A percentile compares a stretch with the other conserved stretches of the same genome.
Conservation (phyloP, 2,888 invertebrate species). For the Aphidoletes aphidimyza region DNA sequence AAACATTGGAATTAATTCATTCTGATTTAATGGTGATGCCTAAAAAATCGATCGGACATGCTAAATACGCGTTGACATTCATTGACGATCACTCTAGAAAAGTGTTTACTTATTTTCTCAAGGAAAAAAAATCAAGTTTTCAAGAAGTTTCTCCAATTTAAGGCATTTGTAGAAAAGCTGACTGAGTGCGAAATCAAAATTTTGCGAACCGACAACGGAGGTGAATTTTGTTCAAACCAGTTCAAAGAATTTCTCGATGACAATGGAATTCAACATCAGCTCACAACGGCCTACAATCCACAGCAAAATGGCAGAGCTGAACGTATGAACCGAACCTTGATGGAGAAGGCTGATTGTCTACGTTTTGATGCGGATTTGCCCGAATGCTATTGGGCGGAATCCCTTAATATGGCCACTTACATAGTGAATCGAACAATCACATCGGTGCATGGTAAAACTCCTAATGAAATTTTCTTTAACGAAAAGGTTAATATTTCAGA, state of each 20-base stretch:
- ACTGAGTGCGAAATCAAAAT: conserved; percentile 58
- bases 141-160: conserved; percentile 59
- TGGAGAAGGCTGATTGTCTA: conserved; percentile 60
- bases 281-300: conserved; percentile 61
- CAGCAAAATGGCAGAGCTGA: conserved; percentile 62
- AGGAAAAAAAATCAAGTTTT: background rate
- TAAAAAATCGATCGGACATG: background rate
- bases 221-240: conserved; percentile 58
- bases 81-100: background rate
- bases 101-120: background rate
- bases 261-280: conserved; percentile 61
- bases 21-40: background rate
- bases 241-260: conserved; percentile 58
- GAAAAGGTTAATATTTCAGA: conserved; percentile 61
- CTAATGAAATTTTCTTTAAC: conserved; percentile 63
- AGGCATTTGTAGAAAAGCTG: conserved; percentile 60
- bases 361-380: conserved; percentile 59
- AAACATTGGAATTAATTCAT: background rate
- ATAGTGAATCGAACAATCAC: conserved; percentile 56
- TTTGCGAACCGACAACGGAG: conserved; percentile 60
- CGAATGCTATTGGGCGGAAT: conserved; percentile 62
- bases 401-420: conserved; percentile 58
- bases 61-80: background rate
- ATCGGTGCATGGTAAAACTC: conserved; percentile 58
- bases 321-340: conserved; percentile 59